Evolutionary conservation across 2,113 vertebrate genomes (phyloP), one percentile per base, ranked within the genome.

Genomic region (Egretta garzetta): DNA sequence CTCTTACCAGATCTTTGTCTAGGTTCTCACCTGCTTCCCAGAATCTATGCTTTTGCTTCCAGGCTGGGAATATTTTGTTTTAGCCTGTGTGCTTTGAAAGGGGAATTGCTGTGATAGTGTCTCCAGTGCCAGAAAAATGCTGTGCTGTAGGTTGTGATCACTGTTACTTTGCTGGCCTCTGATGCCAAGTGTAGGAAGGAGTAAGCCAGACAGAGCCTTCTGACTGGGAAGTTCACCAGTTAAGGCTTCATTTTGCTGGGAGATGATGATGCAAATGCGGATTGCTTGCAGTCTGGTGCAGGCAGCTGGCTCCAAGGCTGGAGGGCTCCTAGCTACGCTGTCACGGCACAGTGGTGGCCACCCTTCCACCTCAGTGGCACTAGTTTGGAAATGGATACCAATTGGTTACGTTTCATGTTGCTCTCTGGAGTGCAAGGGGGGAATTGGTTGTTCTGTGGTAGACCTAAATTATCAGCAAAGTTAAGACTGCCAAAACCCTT

Each of bases 251-350:
- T 90, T 92, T 87, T 77, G 12, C 64, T 62, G 8, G 37, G 28
- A 35, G 52, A 27, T 67, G 33, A 21, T 41, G 53, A 37, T 49
- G 55, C 32, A 52, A 12, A 24, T n/a, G 30, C 49, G 22, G n/a
- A 18, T 74, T 4, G 1, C 41, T 26, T 82, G 72, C 39, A n/a
- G 10, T 47, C 11, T 3, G 2, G 9, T 47, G 27, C 1, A 7
- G 60, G 43, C 24, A 41, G 35, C 49, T 72, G 85, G 14, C 32
- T 76, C 33, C 59, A 37, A 41, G 63, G 47, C 41, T 59, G 6
- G 7, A 79, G 37, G 27, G 58, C 49, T 80, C 12, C 45, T 67
- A 6, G 24, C 28, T 45, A 0, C 1, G 0, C 10, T 26, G 22
- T 17, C 26, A 27, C 35, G 71, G 22, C 26, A 19, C 28, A 37